A percentile compares a stretch with the other conserved stretches of the same genome.
phyloP scores from a whole-genome alignment of 2,113 vertebrate species.

The Papio anubis region DNA sequence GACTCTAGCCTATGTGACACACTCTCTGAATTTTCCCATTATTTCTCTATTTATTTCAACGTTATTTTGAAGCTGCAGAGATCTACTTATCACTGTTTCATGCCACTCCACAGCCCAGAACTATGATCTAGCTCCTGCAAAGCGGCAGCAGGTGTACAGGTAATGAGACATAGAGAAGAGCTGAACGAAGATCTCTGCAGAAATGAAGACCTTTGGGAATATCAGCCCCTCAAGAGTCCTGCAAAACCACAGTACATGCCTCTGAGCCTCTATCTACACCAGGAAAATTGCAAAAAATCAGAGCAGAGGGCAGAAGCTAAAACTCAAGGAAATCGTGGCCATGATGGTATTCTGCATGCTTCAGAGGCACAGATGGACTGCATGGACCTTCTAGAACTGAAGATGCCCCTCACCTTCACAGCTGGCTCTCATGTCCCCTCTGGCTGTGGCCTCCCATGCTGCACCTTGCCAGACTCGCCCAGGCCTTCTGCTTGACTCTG shows the following conservation, averaged over 20 bases:
- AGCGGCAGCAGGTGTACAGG: neutral
- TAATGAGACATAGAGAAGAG: neutral
- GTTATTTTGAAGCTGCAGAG: neutral
- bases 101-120: neutral
- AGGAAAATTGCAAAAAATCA: neutral
- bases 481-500: neutral
- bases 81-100: neutral
- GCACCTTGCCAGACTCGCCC: neutral
- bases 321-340: neutral
- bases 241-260: neutral
- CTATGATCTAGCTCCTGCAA: neutral
- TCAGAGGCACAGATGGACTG: too few species aligned
- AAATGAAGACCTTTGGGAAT: neutral
- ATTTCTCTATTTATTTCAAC: neutral
- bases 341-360: neutral
- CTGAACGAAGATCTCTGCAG: neutral
- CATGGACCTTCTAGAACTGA: rapidly evolving
- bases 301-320: neutral
- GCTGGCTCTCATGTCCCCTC: neutral
- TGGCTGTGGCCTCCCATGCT: neutral
- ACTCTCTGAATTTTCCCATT: neutral
- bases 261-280: neutral
- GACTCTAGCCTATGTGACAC: neutral
- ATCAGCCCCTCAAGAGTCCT: neutral
- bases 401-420: neutral